A percentile compares a stretch with the other conserved stretches of the same genome.
phyloP scores from a whole-genome alignment of 1,140 invertebrate species.

The Zaprionus capensis region DNA sequence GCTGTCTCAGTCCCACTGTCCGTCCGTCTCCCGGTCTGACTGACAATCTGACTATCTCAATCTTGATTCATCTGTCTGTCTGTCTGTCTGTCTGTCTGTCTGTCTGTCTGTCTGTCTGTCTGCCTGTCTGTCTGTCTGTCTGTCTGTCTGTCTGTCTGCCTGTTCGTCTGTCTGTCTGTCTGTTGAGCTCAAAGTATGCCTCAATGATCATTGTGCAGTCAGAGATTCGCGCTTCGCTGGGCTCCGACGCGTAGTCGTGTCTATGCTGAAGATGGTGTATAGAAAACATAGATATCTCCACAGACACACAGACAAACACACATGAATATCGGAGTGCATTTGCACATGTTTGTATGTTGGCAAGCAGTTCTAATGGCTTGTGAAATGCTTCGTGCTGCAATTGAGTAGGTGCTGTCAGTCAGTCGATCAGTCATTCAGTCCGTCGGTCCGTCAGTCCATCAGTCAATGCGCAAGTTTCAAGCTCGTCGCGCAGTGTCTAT shows the following conservation, averaged over 20 bases:
- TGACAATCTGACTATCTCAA: slow-evolving; percentile 17
- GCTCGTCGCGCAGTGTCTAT: not conserved
- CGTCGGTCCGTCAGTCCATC: slow-evolving; percentile 6
- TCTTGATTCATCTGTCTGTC: slow-evolving; percentile 1
- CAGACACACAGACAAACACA: not conserved
- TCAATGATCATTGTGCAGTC: slow-evolving; percentile 72
- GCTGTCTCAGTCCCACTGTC: slow-evolving; percentile 25
- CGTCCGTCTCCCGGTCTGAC: slow-evolving; percentile 33
- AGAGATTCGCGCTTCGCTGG: slow-evolving; percentile 58
- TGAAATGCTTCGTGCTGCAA: slow-evolving; percentile 55
- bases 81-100: slow-evolving; percentile 16
- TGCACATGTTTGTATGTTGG: slow-evolving; percentile 14
- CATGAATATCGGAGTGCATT: not conserved
- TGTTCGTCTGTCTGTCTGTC: slow-evolving; percentile 1
- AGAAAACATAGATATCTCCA: slow-evolving; percentile 4
- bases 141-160: slow-evolving; percentile 8
- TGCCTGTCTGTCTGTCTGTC: slow-evolving; percentile 17
- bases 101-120: slow-evolving; percentile 18
- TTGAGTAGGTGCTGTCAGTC: slow-evolving; percentile 55
- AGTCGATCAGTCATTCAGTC: slow-evolving; percentile 23
- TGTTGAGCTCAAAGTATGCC: slow-evolving; percentile 39
- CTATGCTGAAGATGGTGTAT: slow-evolving; percentile 5
- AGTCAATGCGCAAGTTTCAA: not conserved
- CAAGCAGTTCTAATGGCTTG: slow-evolving; percentile 51
- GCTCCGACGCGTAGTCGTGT: slow-evolving; percentile 27